Conservation (phyloP, 2,797 vertebrate species). For the Chrysocyon brachyurus region DNA sequence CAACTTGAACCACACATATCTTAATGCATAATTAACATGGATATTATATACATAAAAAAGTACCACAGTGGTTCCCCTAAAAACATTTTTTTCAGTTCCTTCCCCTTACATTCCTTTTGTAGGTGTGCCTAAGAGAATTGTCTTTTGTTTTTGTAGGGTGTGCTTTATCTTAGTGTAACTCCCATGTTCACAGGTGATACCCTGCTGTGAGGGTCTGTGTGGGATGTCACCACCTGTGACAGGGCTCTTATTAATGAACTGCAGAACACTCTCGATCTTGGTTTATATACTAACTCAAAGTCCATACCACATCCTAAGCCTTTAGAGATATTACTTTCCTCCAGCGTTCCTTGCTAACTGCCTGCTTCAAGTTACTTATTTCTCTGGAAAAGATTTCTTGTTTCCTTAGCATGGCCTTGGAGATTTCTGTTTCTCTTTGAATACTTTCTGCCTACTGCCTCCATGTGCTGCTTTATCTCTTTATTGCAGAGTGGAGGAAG, state of each 20-base stretch:
- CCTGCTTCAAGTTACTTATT: slow-evolving; percentile 49
- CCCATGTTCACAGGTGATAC: background rate
- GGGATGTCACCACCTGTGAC: background rate
- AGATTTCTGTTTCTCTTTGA: slow-evolving; percentile 62
- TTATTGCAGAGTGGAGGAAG: slow-evolving; percentile 26
- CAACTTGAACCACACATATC: background rate
- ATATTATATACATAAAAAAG: background rate
- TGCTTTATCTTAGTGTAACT: background rate
- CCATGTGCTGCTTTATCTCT: background rate
- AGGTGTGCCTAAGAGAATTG: background rate
- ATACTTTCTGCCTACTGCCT: slow-evolving; percentile 42
- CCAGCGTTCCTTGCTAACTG: background rate
- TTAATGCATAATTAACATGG: slow-evolving; percentile 32
- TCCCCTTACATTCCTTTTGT: background rate
- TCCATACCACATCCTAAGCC: background rate
- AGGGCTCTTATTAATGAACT: slow-evolving; percentile 36
- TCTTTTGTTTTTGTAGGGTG: background rate
- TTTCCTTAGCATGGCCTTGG: slow-evolving; percentile 33
- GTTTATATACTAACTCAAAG: slow-evolving; percentile 6
- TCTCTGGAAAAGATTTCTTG: slow-evolving; percentile 59
- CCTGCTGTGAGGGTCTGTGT: background rate
- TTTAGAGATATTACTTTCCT: slow-evolving; percentile 38
- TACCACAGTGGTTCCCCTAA: background rate
- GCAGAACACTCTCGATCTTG: slow-evolving; percentile 2
- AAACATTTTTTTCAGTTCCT: background rate